A percentile compares a stretch with the other conserved stretches of the same genome.
These are phyloP conservation scores for Agonum fuliginosum DNA, from an alignment of 2,888 invertebrate genomes.

Conservation along the genomic window DNA sequence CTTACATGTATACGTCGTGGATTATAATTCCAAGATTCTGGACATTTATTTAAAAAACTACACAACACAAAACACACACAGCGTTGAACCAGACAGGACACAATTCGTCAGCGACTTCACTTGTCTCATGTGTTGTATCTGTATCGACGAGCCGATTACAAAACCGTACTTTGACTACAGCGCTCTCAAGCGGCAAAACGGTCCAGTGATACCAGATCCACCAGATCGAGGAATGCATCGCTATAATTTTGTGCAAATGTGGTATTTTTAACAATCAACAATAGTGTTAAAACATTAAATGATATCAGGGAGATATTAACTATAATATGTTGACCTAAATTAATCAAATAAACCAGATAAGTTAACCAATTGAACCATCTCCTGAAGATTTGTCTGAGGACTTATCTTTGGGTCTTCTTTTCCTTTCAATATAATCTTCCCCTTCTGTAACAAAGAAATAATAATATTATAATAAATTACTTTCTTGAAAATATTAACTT, in stretches of 20 bases:
- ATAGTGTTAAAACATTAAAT: too few relatives aligned
- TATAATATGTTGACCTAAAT: too few relatives aligned
- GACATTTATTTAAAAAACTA: conserved; percentile 37
- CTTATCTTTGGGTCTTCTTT: too few relatives aligned
- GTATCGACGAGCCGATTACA: conserved; percentile 51
- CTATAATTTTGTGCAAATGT: background rate
- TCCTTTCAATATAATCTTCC: too few relatives aligned
- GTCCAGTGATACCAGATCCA: background rate
- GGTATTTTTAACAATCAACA: background rate
- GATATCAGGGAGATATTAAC: too few relatives aligned
- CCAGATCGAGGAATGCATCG: background rate
- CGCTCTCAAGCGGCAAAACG: conserved; percentile 16
- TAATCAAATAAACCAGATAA: too few relatives aligned
- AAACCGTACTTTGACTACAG: conserved; percentile 24
- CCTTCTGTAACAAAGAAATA: background rate
- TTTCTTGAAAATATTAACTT: background rate
- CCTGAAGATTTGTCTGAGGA: too few relatives aligned
- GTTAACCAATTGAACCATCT: too few relatives aligned
- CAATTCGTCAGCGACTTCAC: conserved; percentile 52
- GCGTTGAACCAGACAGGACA: conserved; percentile 35
- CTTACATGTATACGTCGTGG: conserved; percentile 50
- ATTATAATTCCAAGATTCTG: conserved; percentile 6
- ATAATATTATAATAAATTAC: too few relatives aligned
- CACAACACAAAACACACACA: conserved; percentile 53
- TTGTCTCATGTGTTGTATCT: conserved; percentile 32